phyloP scores from a whole-genome alignment of 2,888 invertebrate species.

The Isoperla grammatica region DNA sequence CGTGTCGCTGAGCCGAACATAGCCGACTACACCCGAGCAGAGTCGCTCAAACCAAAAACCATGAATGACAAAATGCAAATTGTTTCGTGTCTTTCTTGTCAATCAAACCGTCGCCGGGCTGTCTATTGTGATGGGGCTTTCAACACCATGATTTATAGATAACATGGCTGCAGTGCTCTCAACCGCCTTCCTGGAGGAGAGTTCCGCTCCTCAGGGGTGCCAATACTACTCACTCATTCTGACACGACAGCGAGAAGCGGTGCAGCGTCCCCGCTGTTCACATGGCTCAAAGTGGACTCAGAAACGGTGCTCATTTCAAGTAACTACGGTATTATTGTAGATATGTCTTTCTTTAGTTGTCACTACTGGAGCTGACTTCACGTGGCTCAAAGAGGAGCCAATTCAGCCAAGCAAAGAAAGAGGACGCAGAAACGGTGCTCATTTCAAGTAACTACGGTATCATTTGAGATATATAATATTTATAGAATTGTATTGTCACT shows the following conservation, averaged over 20 bases:
- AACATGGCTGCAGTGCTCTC: neutral
- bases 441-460: no score
- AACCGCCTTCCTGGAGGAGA: neutral
- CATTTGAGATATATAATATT: no score
- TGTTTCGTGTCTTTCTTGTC: conserved; percentile 18
- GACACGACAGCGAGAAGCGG: neutral
- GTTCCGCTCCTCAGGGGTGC: no score
- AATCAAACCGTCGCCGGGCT: conserved; percentile 15
- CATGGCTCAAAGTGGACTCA: no score
- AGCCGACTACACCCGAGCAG: neutral
- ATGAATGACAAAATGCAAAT: conserved; percentile 20
- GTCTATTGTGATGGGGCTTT: conserved; percentile 14
- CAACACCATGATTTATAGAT: conserved; percentile 13
- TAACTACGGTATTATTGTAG: no score
- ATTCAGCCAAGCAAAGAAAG: no score
- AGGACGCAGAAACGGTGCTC: neutral
- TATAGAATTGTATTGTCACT: no score
- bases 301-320: neutral
- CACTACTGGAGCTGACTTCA: no score
- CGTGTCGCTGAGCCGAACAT: neutral
- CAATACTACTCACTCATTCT: no score
- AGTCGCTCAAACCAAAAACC: conserved; percentile 19
- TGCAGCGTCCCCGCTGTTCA: neutral
- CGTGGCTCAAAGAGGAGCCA: no score
- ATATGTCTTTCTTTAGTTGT: no score